A percentile compares a stretch with the other conserved stretches of the same genome.
These are phyloP conservation scores for Malurus leucopterus DNA, from an alignment of 2,797 vertebrate genomes.

Conservation along the genomic window DNA sequence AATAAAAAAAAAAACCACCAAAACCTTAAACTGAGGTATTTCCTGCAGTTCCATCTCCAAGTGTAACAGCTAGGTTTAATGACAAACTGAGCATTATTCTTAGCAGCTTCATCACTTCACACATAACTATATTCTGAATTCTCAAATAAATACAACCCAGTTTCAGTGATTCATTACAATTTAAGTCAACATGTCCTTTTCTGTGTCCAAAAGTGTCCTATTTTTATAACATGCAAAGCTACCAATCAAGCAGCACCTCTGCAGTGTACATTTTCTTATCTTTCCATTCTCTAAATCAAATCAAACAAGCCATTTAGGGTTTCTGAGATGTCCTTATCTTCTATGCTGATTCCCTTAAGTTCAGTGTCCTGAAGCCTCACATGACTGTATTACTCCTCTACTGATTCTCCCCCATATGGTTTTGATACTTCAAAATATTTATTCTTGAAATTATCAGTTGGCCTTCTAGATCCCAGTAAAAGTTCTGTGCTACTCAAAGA, in stretches of 20 bases:
- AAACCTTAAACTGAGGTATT: not conserved
- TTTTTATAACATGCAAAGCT: not conserved
- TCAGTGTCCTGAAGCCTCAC: not conserved
- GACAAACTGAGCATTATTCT: not conserved
- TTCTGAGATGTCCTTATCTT: not conserved
- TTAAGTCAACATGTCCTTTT: not conserved
- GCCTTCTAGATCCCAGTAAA: not conserved
- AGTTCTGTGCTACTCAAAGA: not conserved
- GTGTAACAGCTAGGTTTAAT: not conserved
- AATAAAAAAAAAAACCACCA: not conserved
- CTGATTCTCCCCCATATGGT: not conserved
- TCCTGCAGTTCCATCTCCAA: not conserved
- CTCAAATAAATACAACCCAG: not conserved
- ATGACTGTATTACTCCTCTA: not conserved
- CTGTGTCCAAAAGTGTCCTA: not conserved
- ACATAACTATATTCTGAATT: not conserved
- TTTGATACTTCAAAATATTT: not conserved
- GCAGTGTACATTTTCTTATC: conserved; percentile 3
- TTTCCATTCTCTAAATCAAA: not conserved
- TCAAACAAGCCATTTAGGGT: not conserved
- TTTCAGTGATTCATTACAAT: not conserved
- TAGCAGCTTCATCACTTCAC: conserved; percentile 16
- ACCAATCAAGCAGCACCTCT: conserved; percentile 13
- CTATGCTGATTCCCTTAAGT: not conserved
- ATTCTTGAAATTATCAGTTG: not conserved